A percentile compares a stretch with the other conserved stretches of the same genome.
phyloP scores from a whole-genome alignment of 2,113 vertebrate species.

The Isurus oxyrinchus region DNA sequence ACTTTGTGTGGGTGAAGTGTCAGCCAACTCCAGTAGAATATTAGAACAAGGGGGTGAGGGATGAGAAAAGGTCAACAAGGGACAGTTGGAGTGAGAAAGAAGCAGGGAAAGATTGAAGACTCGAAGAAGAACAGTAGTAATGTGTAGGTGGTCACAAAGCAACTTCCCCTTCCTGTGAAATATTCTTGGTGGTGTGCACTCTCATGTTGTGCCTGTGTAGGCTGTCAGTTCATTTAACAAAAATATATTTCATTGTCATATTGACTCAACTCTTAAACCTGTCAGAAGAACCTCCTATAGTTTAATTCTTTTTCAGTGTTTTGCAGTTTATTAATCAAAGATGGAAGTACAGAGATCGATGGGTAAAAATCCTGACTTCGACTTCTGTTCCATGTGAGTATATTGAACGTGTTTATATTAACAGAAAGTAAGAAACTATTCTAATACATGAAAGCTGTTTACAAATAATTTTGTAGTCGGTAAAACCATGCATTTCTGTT shows the following conservation, averaged over 20 bases:
- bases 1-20: background rate
- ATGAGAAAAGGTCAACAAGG: background rate
- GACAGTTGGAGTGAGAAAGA: background rate
- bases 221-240: background rate
- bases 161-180: background rate
- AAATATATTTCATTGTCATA: background rate
- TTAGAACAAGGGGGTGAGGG: background rate
- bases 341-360: constrained; percentile 75
- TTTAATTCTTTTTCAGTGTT: constrained; percentile 55
- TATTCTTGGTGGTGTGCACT: background rate
- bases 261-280: background rate
- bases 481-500: background rate
- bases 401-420: constrained; percentile 12
- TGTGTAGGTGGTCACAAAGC: background rate
- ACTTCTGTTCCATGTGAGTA: constrained; percentile 78
- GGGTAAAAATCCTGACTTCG: constrained; percentile 77
- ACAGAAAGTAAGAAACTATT: constrained; percentile 24
- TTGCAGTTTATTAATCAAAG: constrained; percentile 92
- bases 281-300: background rate
- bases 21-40: background rate
- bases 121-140: background rate
- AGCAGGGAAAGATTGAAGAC: background rate
- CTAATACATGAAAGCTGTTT: background rate
- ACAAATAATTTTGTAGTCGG: background rate
- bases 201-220: background rate